These are phyloP conservation scores for Eublepharis macularius DNA, from an alignment of 2,113 vertebrate genomes.

Conservation along the genomic window DNA sequence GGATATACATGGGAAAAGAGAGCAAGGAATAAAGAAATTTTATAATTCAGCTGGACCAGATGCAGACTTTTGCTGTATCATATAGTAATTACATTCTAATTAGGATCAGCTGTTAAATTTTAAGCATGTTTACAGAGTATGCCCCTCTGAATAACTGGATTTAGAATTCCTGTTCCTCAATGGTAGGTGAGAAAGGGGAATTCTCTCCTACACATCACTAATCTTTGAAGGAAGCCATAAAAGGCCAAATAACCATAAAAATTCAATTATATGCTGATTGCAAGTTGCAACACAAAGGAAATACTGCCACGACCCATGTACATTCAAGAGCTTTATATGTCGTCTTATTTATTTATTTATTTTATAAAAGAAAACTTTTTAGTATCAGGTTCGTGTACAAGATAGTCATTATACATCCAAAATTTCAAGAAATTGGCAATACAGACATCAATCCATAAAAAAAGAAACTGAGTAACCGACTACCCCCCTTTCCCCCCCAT, in stretches of 20 bases:
- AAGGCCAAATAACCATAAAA: not conserved
- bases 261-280: not conserved
- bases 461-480: too few relatives aligned
- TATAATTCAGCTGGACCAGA: not conserved
- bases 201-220: not conserved
- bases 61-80: not conserved
- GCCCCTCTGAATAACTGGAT: not conserved
- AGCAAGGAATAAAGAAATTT: not conserved
- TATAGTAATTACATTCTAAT: not conserved
- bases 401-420: too few relatives aligned
- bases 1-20: conserved; percentile 22
- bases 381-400: too few relatives aligned
- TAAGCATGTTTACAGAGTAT: conserved; percentile 1
- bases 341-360: too few relatives aligned
- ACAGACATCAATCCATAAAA: too few relatives aligned
- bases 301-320: not conserved
- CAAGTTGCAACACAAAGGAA: not conserved
- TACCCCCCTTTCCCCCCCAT: too few relatives aligned
- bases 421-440: too few relatives aligned
- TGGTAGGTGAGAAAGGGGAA: not conserved
- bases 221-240: not conserved
- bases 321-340: not conserved
- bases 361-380: too few relatives aligned
- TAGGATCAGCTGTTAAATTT: conserved; percentile 7
- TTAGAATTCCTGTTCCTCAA: not conserved